These are phyloP conservation scores for Aethina tumida DNA, from an alignment of 1,140 invertebrate genomes.

Conservation along the genomic window DNA sequence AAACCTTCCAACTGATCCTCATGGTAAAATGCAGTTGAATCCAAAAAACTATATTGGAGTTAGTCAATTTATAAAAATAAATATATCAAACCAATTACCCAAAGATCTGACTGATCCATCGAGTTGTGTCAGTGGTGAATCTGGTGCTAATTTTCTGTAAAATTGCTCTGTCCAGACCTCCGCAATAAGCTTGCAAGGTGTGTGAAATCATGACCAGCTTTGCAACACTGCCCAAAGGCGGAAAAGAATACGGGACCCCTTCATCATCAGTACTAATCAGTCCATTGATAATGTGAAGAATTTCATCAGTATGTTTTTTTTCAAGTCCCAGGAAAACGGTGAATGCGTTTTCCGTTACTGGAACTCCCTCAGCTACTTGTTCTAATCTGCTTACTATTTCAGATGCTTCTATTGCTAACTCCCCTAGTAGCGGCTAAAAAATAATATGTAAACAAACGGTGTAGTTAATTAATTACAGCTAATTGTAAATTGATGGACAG, in stretches of 20 bases:
- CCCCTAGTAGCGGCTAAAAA: conserved; percentile 29
- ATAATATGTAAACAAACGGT: conserved; percentile 1
- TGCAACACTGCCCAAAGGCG: conserved; percentile 47
- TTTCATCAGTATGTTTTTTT: conserved; percentile 29
- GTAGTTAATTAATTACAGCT: not conserved
- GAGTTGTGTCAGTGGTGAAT: conserved; percentile 62
- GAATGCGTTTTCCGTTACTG: conserved; percentile 17
- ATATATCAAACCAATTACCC: no score
- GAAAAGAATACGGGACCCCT: conserved; percentile 38
- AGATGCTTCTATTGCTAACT: conserved; percentile 36
- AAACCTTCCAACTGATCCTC: conserved; percentile 27
- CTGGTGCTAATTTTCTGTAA: conserved; percentile 59
- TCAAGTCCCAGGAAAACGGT: conserved; percentile 33
- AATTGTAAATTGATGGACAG: not conserved
- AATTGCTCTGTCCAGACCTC: conserved; percentile 56
- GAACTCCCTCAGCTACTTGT: conserved; percentile 29
- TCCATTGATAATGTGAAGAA: conserved; percentile 31
- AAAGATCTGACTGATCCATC: conserved; percentile 72
- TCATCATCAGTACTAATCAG: conserved; percentile 38
- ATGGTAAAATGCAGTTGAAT: conserved; percentile 28
- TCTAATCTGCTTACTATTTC: conserved; percentile 35
- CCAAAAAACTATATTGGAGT: conserved; percentile 22
- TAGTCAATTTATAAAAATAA: not conserved
- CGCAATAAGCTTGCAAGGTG: conserved; percentile 62
- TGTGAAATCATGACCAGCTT: conserved; percentile 62